Conservation (phyloP, 2,797 vertebrate species). For the Pangasius sanitwongsei region DNA sequence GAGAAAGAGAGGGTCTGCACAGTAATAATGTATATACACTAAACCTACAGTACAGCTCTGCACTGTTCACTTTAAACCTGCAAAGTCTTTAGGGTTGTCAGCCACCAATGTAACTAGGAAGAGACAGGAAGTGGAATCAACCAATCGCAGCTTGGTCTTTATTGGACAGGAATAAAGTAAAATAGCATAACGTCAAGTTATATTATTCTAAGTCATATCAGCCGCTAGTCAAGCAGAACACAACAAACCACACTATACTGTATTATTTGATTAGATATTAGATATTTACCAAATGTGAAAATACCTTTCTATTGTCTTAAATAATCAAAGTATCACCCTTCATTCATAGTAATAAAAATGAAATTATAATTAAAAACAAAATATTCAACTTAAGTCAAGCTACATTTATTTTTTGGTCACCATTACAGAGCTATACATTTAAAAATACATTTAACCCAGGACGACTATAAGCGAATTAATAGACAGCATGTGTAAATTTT, state of each 20-base stretch:
- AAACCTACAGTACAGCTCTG: background rate
- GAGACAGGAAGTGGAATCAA: background rate
- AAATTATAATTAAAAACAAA: background rate
- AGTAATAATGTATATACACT: background rate
- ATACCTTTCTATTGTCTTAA: background rate
- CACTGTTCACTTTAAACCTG: background rate
- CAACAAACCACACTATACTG: background rate
- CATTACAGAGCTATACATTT: background rate
- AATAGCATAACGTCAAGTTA: no score
- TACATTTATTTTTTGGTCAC: background rate
- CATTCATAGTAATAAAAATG: background rate
- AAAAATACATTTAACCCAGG: no score
- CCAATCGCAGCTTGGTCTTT: background rate
- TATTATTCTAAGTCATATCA: background rate
- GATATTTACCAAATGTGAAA: background rate
- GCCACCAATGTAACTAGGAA: background rate
- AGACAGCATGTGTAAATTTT: background rate
- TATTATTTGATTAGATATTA: background rate
- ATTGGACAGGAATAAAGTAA: background rate
- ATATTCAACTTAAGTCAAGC: background rate
- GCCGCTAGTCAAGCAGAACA: background rate
- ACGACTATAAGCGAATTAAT: background rate
- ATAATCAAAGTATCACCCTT: background rate
- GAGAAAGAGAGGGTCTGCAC: background rate
- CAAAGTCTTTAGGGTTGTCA: background rate